Evolutionary conservation across 37 sponge, comb jelly and placozoan species (phyloP), one percentile per base, ranked within the genome.

Genomic region (Trichoplax adhaerens): DNA sequence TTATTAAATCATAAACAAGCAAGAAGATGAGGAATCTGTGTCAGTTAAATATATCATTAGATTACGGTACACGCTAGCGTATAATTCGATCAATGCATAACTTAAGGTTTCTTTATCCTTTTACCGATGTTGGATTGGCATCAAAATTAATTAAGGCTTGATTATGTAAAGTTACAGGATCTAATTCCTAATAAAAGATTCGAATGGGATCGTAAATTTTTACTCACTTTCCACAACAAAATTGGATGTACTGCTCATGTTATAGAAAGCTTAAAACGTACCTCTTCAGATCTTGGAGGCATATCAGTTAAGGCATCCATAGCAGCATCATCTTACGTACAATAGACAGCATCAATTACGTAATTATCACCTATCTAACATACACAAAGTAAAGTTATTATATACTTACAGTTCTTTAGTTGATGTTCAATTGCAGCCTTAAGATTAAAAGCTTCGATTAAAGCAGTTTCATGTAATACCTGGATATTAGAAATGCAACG

Each of bases 401-500:
- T 6, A 5, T 52, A 8, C 4, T 68, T 60, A 85, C 86, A 95
- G 79, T 95, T 95, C 69, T 90, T 95, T 52, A 95, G 82, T 58
- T 95, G 97, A 58, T 90, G 90, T 71, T 95, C 97, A 58, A 96
- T 88, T 50, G 98, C 98, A 63, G 91, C 98, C 58, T 86, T 85
- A 5, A 96, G 85, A 74, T 96, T 96, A 77, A 96, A 96, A 2
- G 89, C 88, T 69, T 96, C 92, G 49, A 96, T 87, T 12, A 91
- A 77, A n/a, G 84, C 89, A 52, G 98, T 96, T 72, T 91, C 91
- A 76, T 90, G 91, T 1, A 95, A 84, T 6, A 84, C 74, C 93
- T 91, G 63, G 71, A 46, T 52, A 47, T 29, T 52, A 64, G 56
- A 76, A 12, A 8, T 58, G 6, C 5, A 56, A 7, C n/a, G 46